Evolutionary conservation across 2,113 vertebrate genomes (phyloP).

Genomic region (Amphiprion percula): DNA sequence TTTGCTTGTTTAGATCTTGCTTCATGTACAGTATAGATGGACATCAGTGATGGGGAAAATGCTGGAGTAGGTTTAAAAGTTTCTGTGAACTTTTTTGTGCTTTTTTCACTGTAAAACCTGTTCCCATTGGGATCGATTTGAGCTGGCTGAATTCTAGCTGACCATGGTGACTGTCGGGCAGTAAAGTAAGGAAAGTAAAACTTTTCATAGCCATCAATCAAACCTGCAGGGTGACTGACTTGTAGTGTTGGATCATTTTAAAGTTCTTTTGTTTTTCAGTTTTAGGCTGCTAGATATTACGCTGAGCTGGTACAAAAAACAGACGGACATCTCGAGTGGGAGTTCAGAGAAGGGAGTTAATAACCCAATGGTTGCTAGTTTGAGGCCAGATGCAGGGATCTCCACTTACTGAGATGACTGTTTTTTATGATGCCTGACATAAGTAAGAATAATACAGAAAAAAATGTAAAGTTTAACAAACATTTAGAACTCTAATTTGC

Average conservation of each 20-base stretch:
- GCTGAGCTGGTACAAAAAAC: too few species aligned
- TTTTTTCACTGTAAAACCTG: slow-evolving; percentile 11
- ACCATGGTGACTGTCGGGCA: neutral
- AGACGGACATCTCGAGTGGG: too few species aligned
- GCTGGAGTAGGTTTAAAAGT: slow-evolving; percentile 12
- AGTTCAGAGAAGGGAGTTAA: too few species aligned
- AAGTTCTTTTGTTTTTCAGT: neutral
- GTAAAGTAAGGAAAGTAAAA: neutral
- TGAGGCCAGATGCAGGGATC: too few species aligned
- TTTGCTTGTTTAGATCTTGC: neutral
- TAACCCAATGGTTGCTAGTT: too few species aligned
- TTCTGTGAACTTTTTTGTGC: neutral
- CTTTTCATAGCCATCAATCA: slow-evolving; percentile 21
- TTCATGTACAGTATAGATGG: neutral
- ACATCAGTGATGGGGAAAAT: neutral
- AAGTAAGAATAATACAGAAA: too few species aligned
- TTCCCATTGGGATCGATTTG: slow-evolving; percentile 1
- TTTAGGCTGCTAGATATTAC: neutral
- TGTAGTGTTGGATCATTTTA: slow-evolving; percentile 1
- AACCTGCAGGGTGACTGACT: neutral
- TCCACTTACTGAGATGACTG: too few species aligned
- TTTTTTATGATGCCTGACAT: too few species aligned
- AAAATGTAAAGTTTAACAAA: too few species aligned
- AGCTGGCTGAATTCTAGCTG: slow-evolving; percentile 10
- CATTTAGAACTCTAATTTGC: too few species aligned